These are phyloP conservation scores for Acronicta leporina DNA, from an alignment of 2,888 invertebrate species.

Conservation along the genomic window DNA sequence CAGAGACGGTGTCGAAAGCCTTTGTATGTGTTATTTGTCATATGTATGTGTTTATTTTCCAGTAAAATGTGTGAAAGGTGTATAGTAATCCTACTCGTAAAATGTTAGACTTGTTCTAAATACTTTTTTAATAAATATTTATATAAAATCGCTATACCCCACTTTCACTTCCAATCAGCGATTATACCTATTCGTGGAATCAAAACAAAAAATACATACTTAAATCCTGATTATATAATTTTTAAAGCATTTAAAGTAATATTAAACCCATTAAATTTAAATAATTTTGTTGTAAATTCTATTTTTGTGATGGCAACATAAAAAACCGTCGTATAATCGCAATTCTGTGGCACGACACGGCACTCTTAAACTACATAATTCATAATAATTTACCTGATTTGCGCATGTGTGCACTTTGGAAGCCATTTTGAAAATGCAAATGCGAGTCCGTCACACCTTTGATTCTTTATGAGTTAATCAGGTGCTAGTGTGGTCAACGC, in stretches of 20 bases:
- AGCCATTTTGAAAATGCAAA: conserved; percentile 31
- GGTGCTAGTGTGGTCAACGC: no score
- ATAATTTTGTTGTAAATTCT: conserved; percentile 24
- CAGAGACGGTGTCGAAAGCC: no score
- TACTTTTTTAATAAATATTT: neutral
- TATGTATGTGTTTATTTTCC: no score
- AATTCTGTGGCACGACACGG: conserved; percentile 8
- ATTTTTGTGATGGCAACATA: conserved; percentile 28
- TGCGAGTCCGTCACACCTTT: conserved; percentile 15
- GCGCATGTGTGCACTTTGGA: conserved; percentile 22
- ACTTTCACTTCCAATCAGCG: neutral
- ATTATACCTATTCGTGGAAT: conserved; percentile 1
- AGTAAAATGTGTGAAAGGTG: no score
- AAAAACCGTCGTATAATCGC: conserved; percentile 10
- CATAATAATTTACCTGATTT: conserved; percentile 13
- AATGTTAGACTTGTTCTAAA: neutral
- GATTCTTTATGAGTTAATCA: neutral
- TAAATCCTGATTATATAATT: conserved; percentile 10
- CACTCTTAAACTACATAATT: conserved; percentile 21
- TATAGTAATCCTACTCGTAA: no score
- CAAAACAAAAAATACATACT: conserved; percentile 16
- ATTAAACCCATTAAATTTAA: conserved; percentile 8
- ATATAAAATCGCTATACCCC: neutral
- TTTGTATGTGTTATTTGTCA: no score
- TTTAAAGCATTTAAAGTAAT: conserved; percentile 21